phyloP scores from a whole-genome alignment of 2,113 vertebrate species.

The Sinocyclocheilus rhinocerous region DNA sequence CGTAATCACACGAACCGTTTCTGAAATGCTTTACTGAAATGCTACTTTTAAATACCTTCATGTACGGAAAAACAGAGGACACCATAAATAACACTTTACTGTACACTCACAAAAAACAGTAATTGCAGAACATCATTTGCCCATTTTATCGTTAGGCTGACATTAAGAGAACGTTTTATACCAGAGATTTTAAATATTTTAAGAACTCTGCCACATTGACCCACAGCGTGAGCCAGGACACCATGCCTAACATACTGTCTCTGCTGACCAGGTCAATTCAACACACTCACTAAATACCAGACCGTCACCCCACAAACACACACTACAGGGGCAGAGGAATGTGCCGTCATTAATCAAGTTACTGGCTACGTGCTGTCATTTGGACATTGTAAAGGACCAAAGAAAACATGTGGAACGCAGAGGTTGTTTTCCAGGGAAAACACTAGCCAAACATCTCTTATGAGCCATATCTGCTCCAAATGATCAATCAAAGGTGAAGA shows the following conservation, averaged over 20 bases:
- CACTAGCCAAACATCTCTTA: background rate
- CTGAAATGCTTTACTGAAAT: background rate
- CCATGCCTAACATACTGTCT: background rate
- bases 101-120: background rate
- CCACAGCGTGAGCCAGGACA: background rate
- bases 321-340: conserved; percentile 6
- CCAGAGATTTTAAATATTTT: too few species aligned
- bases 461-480: background rate
- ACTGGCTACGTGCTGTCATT: background rate
- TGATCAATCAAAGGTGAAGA: background rate
- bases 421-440: background rate
- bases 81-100: background rate
- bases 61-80: background rate
- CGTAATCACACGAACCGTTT: background rate
- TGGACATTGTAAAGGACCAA: background rate
- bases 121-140: background rate
- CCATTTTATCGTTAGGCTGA: background rate
- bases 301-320: conserved; percentile 18
- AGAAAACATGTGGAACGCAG: background rate
- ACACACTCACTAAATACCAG: conserved; percentile 28
- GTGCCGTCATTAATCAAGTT: conserved; percentile 9
- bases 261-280: conserved; percentile 8
- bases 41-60: background rate
- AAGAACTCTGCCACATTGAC: background rate
- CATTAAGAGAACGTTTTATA: too few species aligned